Percentiles rank a stretch among this genome's conserved stretches.
phyloP scores from a whole-genome alignment of 2,113 vertebrate genomes.

The Pipa parva region DNA sequence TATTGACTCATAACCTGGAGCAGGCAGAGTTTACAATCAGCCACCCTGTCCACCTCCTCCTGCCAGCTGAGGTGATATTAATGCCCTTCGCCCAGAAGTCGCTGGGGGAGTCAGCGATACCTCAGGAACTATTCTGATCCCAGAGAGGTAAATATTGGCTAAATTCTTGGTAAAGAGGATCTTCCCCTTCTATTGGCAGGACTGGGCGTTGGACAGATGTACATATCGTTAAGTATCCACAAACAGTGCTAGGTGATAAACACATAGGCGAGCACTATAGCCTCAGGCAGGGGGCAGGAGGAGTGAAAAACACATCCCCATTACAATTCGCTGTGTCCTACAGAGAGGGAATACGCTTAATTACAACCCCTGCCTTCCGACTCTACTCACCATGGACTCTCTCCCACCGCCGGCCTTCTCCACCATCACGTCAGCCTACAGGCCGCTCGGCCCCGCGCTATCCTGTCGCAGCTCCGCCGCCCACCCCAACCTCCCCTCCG shows the following conservation, averaged over 20 bases:
- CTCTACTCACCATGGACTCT: slow-evolving; percentile 33
- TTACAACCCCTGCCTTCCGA: not conserved
- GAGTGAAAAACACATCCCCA: not conserved
- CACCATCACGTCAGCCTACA: slow-evolving; percentile 29
- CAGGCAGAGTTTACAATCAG: no score
- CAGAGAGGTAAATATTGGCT: no score
- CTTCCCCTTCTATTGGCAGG: not conserved
- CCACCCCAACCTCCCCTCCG: slow-evolving; percentile 29
- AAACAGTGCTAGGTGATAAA: not conserved
- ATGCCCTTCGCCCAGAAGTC: no score
- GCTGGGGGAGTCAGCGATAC: no score
- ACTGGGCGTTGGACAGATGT: fast-evolving
- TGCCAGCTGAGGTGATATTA: no score
- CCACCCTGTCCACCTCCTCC: not conserved
- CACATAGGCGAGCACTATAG: not conserved
- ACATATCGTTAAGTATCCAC: no score
- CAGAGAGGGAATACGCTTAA: no score
- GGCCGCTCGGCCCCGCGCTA: slow-evolving; percentile 20
- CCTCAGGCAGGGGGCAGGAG: not conserved
- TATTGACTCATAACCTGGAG: no score
- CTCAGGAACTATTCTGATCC: no score
- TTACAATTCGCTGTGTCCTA: not conserved
- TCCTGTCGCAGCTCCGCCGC: slow-evolving; percentile 29
- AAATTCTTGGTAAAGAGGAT: no score
- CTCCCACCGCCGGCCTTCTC: slow-evolving; percentile 34